These are phyloP conservation scores for Pogonomyrmex barbatus DNA, from an alignment of 1,140 invertebrate genomes.

Conservation along the genomic window DNA sequence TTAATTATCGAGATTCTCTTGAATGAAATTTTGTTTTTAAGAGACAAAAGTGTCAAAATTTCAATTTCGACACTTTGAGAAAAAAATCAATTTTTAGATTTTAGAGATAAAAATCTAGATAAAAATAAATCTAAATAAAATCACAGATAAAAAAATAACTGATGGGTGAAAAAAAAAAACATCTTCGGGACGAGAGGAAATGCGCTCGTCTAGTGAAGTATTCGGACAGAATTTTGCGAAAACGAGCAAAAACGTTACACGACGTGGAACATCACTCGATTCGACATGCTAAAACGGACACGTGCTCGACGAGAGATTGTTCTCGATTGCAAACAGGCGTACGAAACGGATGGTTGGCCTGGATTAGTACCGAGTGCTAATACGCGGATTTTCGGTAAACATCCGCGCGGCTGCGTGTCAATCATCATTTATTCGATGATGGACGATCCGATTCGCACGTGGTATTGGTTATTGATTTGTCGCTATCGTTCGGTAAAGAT, in stretches of 20 bases:
- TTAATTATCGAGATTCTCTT: background rate
- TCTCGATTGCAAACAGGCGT: slow-evolving; percentile 44
- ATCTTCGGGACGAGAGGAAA: background rate
- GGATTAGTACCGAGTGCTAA: slow-evolving; percentile 41
- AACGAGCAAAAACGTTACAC: slow-evolving; percentile 20
- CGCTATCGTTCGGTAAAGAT: slow-evolving; percentile 9
- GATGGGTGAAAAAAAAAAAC: background rate
- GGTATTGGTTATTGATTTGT: slow-evolving; percentile 48
- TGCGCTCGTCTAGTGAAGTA: slow-evolving; percentile 2
- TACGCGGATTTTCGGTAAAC: slow-evolving; percentile 36
- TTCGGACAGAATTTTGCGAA: slow-evolving; percentile 13
- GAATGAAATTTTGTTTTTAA: background rate
- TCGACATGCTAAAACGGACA: slow-evolving; percentile 35
- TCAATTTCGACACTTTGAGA: background rate
- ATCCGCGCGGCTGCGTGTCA: slow-evolving; percentile 28
- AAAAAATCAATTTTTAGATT: background rate
- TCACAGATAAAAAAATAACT: background rate
- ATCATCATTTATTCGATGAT: slow-evolving; percentile 52
- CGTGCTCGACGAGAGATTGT: slow-evolving; percentile 23
- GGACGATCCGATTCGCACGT: slow-evolving; percentile 11
- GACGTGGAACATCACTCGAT: slow-evolving; percentile 15
- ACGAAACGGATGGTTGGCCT: slow-evolving; percentile 5
- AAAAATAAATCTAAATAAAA: background rate
- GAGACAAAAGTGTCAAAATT: background rate
- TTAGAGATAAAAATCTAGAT: too few species aligned